Base-by-base conservation (phyloP, 2,797 vertebrate species). In the Scleropages formosus region DNA sequence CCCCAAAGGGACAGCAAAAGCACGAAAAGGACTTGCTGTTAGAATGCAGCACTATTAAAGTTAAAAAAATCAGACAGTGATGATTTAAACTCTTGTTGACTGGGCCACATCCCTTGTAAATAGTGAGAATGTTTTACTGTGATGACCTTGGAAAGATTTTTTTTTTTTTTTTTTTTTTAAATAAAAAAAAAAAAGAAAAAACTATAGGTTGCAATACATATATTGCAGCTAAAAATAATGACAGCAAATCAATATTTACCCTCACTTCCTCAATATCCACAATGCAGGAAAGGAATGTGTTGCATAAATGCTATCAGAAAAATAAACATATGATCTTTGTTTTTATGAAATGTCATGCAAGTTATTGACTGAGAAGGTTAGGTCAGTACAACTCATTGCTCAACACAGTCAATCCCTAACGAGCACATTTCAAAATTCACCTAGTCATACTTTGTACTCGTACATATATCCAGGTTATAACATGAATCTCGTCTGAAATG, bases 351-450 rank as follows among this genome's bases (percentile, higher is more conserved):
- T 58, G 51, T 47, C 68, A 58, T 51, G 24, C 58, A 58, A 31
- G 26, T 59, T 72, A 49, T 31, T 59, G 53, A 72, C 20, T 31
- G 69, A 59, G 22, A 46, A 69, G 44, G 39, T 69, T 68, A 67
- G 31, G 22, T 20, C 44, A 22, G 16, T 1, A 24, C 13, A 59
- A 74, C 22, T 9, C 16, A 60, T 44, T 59, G 53, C 64, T 4
- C 13, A 12, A 49, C 24, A 62, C 39, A 60, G n/a, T 27, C 15
- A 61, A 68, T 68, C 44, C 44, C 65, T 15, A 46, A 65, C 26
- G 56, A 26, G 53, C 39, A 44, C 26, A n/a, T 61, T 68, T 75
- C 60, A 68, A 68, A 68, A 56, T 68, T 69, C 69, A 75, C 66
- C 31, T 66, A 47, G 27, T 51, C 15, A 67, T 67, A 58, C 73